Evolutionary conservation across 2,888 invertebrate species (phyloP).

Genomic region (Aleiodes testaceus): DNA sequence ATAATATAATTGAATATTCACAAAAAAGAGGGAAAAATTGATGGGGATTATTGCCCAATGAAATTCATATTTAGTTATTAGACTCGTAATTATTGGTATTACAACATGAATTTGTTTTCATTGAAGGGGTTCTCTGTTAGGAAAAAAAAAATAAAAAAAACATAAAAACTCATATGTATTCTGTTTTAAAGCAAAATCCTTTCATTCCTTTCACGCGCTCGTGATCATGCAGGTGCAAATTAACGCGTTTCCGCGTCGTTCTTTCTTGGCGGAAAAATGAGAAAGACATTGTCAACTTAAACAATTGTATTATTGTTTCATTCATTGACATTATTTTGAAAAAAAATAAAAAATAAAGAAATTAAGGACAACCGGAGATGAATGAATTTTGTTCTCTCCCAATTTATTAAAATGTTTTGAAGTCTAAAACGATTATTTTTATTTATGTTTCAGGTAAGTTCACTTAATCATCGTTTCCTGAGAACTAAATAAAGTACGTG

Average conservation of each 20-base stretch:
- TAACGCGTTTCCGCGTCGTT: constrained; percentile 50
- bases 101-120: no score
- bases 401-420: constrained; percentile 1
- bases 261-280: constrained; percentile 39
- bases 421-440: constrained; percentile 14
- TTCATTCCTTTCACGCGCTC: constrained; percentile 43
- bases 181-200: background rate
- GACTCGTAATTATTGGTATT: constrained; percentile 1
- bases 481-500: constrained; percentile 43
- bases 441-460: constrained; percentile 52
- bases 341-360: background rate
- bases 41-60: background rate
- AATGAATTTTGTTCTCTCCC: no score
- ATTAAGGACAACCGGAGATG: no score
- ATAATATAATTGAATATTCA: background rate
- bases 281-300: constrained; percentile 22
- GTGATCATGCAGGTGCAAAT: constrained; percentile 51
- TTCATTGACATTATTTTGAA: background rate
- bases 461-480: constrained; percentile 48
- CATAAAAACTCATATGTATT: constrained; percentile 7
- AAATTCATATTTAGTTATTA: background rate
- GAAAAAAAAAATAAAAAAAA: background rate
- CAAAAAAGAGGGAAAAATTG: background rate
- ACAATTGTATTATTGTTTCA: constrained; percentile 22
- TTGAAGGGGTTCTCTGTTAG: no score